A percentile compares a stretch with the other conserved stretches of the same genome.
phyloP scores from a whole-genome alignment of 1,140 invertebrate species.

The Pseudoatta argentina region DNA sequence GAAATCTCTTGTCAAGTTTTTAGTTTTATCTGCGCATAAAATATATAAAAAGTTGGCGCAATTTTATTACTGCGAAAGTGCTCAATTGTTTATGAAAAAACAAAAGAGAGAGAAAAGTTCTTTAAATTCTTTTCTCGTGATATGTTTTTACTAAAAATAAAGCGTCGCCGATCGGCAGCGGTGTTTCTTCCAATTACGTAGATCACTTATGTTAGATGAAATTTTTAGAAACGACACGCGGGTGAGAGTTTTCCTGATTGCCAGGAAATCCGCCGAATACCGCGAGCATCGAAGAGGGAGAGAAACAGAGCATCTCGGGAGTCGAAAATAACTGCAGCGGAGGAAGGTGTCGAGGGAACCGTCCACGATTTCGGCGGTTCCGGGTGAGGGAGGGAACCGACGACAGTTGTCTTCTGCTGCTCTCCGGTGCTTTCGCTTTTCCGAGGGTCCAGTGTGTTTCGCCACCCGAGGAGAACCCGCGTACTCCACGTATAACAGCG shows the following conservation, averaged over 20 bases:
- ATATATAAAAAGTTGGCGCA: not conserved
- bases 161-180: not conserved
- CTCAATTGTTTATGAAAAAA: not conserved
- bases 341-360: slow-evolving; percentile 62
- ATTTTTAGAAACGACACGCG: slow-evolving; percentile 49
- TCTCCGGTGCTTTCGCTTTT: slow-evolving; percentile 73
- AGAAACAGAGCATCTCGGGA: slow-evolving; percentile 48
- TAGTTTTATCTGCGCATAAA: not conserved
- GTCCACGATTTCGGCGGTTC: slow-evolving; percentile 65
- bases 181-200: not conserved
- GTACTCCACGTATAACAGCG: slow-evolving; percentile 67
- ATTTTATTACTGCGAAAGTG: not conserved
- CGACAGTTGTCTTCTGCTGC: slow-evolving; percentile 54
- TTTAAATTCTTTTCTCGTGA: not conserved
- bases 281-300: slow-evolving; percentile 28
- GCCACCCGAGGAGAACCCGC: slow-evolving; percentile 70
- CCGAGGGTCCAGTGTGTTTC: slow-evolving; percentile 77
- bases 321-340: slow-evolving; percentile 76
- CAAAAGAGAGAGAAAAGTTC: not conserved
- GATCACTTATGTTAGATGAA: not conserved
- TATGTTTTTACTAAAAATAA: slow-evolving; percentile 20
- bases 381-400: slow-evolving; percentile 67
- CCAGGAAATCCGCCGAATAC: slow-evolving; percentile 61
- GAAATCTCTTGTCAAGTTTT: not conserved
- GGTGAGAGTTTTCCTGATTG: slow-evolving; percentile 61